Conservation (phyloP, 2,888 invertebrate genomes). For the Hirtodrosophila histrioides region DNA sequence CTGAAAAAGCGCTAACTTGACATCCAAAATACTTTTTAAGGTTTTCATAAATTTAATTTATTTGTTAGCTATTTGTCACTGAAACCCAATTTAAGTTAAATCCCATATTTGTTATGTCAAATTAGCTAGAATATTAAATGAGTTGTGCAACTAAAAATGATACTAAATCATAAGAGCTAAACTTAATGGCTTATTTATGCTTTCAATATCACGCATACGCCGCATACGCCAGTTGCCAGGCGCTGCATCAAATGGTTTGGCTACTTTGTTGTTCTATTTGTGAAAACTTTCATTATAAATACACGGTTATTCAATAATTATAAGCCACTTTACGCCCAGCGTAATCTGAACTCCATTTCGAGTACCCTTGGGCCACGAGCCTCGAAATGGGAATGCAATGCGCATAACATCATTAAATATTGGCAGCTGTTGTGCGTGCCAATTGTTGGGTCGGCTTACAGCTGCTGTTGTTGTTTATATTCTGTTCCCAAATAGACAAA, state of each 20-base stretch:
- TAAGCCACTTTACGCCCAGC: slow-evolving; percentile 46
- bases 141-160: no score
- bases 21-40: no score
- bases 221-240: slow-evolving; percentile 4
- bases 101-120: no score
- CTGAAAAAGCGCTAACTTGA: no score
- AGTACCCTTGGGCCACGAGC: not conserved
- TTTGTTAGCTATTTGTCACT: no score
- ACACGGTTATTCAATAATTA: slow-evolving; percentile 63
- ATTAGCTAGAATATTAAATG: no score
- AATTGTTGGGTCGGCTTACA: slow-evolving; percentile 25
- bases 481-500: no score
- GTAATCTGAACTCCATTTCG: slow-evolving; percentile 12
- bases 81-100: no score
- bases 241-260: slow-evolving; percentile 11
- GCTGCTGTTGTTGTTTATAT: slow-evolving; percentile 4
- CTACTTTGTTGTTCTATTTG: not conserved
- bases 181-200: not conserved
- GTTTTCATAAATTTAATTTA: no score
- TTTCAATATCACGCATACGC: slow-evolving; percentile 14
- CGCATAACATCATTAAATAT: slow-evolving; percentile 63
- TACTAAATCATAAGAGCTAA: no score
- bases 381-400: slow-evolving; percentile 43
- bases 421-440: slow-evolving; percentile 54
- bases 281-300: slow-evolving; percentile 25